Evolutionary conservation across 2,113 vertebrate genomes (phyloP), one percentile per base, ranked within the genome.

Genomic region (Tachysurus fulvidraco): DNA sequence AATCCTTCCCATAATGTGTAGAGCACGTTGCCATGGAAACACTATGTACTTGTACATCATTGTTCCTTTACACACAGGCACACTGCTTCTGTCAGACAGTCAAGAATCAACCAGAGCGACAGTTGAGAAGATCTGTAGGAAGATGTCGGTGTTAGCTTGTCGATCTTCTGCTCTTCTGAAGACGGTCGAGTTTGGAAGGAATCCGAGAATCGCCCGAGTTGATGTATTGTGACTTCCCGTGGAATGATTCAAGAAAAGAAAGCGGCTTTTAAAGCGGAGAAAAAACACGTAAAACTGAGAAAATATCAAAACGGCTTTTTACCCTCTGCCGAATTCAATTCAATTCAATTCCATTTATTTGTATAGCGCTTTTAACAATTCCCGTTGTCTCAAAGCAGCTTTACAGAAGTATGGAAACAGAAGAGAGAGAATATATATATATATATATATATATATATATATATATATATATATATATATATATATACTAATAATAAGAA

Each of bases 1-100:
- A 4, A 69, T 54, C 17, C 1, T 69, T 88, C 19, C 25, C 54
- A 62, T 50, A 83, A 83, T 60, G 36, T 30, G 69, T 76, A 11
- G 52, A 77, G 57, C 69, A 59, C 83, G 74, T 79, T 52, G 16
- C 77, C 30, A 71, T 74, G 81, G 55, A 67, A 86, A 83, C 73
- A 21, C 60, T 71, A 11, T 28, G 54, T 82, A 12, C 12, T n/a
- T 77, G 64, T 76, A 85, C 44, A 36, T 78, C 64, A 41, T 73
- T 71, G 67, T 64, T 50, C 69, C 60, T 12, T 25, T 65, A 62
- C 54, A 41, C 65, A 74, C 81, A 78, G 28, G 57, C 62, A 77
- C 77, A 76, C 41, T 30, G 54, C 52, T 57, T 55, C 76, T 79
- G 76, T 57, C 28, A 36, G 30, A 36, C 16, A 57, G 10, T 36